Conservation (phyloP, 1,140 invertebrate species). For the Mycetomoellerius zeteki region DNA sequence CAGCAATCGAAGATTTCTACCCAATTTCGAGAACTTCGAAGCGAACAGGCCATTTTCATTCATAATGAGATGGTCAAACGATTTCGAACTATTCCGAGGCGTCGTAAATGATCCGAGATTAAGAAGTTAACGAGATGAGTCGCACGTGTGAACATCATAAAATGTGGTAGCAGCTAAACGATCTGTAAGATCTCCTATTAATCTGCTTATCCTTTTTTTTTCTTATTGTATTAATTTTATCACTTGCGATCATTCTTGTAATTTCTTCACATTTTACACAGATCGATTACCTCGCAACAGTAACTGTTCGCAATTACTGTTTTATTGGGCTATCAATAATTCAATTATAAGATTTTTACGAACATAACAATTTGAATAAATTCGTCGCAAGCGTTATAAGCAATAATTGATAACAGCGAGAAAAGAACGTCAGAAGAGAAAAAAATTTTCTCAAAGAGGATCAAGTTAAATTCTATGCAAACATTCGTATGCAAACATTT, state of each 20-base stretch:
- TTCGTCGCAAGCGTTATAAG: neutral
- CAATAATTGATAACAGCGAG: neutral
- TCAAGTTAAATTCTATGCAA: neutral
- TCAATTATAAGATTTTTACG: neutral
- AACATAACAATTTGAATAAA: neutral
- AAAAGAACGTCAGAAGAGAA: neutral
- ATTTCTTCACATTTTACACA: neutral
- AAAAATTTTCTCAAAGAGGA: neutral
- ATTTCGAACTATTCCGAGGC: constrained; percentile 29
- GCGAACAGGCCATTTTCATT: constrained; percentile 62
- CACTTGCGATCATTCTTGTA: neutral
- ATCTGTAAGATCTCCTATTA: constrained; percentile 37
- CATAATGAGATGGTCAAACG: constrained; percentile 23
- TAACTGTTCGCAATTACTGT: too few relatives aligned
- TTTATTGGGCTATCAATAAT: neutral
- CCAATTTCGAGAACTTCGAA: constrained; percentile 46
- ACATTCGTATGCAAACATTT: constrained; percentile 47
- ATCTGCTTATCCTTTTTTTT: neutral
- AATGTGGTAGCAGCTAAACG: constrained; percentile 5
- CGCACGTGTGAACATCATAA: neutral
- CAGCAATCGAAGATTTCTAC: constrained; percentile 54
- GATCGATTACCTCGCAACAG: neutral
- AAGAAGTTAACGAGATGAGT: constrained; percentile 35
- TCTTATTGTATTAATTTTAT: neutral
- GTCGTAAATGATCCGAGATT: constrained; percentile 7